Conservation (phyloP, 2,888 invertebrate species). For the Rhagium mordax region DNA sequence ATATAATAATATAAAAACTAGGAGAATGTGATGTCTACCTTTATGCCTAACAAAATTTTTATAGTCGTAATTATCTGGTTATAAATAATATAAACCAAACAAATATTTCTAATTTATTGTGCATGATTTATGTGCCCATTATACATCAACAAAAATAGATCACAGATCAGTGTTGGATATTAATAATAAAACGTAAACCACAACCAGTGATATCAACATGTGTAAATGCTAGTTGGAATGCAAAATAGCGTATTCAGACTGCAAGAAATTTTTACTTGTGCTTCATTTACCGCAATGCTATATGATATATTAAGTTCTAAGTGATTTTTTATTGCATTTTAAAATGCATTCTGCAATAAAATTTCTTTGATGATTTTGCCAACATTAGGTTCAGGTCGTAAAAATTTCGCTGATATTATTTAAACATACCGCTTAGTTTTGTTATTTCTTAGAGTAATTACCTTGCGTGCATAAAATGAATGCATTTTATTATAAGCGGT, state of each 20-base stretch:
- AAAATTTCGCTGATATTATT: conserved; percentile 21
- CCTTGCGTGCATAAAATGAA: conserved; percentile 16
- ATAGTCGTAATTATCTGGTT: background rate
- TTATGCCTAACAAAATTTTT: background rate
- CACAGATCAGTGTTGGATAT: too few species aligned
- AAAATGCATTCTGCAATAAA: conserved; percentile 20
- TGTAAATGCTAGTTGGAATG: background rate
- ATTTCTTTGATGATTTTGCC: conserved; percentile 17
- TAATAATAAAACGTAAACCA: conserved; percentile 1
- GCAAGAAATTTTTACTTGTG: conserved; percentile 4
- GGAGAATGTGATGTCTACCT: too few species aligned
- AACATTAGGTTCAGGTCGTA: conserved; percentile 20
- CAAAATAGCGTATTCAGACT: background rate
- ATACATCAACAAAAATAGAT: background rate
- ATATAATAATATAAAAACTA: too few species aligned
- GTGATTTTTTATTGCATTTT: conserved; percentile 21
- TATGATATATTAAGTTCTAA: conserved; percentile 28
- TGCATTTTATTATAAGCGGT: conserved; percentile 13
- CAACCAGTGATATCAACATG: background rate
- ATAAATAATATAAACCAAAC: background rate
- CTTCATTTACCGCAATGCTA: conserved; percentile 11
- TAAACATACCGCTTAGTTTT: conserved; percentile 24
- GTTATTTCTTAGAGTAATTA: conserved; percentile 14
- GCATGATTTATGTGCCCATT: background rate
- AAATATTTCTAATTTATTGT: background rate